Evolutionary conservation across 2,797 vertebrate species (phyloP).

Genomic region (Hydrocynus forskahlii): DNA sequence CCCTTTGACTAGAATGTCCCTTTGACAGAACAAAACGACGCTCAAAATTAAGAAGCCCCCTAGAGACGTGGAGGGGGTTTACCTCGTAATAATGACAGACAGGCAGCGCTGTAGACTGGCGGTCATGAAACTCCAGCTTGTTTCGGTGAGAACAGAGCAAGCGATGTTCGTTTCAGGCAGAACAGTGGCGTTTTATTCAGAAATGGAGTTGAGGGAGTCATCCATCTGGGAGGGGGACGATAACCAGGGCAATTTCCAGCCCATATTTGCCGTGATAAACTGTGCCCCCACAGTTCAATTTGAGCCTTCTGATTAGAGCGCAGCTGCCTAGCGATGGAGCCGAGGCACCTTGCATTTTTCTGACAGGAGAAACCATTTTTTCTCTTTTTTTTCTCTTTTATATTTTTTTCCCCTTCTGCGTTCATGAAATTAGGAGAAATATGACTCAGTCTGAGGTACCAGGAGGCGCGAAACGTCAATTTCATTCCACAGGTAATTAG

Average conservation of each 20-base stretch:
- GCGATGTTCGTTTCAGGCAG: conserved; percentile 50
- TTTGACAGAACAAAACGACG: not conserved
- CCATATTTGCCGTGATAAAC: conserved; percentile 70
- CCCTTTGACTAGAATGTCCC: too few species aligned
- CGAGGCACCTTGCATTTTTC: conserved; percentile 26
- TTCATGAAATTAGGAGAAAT: conserved; percentile 70
- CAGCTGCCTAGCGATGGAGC: conserved; percentile 67
- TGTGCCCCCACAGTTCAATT: conserved; percentile 59
- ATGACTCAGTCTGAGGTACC: conserved; percentile 59
- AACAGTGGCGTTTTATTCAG: conserved; percentile 55
- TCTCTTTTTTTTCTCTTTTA: conserved; percentile 56
- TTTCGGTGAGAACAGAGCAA: conserved; percentile 55
- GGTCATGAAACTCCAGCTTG: conserved; percentile 54
- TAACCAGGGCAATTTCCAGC: conserved; percentile 63
- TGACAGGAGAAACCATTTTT: conserved; percentile 59
- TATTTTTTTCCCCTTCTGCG: conserved; percentile 59
- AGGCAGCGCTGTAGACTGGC: conserved; percentile 29
- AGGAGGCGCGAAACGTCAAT: conserved; percentile 46
- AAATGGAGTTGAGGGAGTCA: conserved; percentile 64
- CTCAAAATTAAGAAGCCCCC: not conserved
- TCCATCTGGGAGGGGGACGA: conserved; percentile 62
- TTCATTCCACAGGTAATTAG: conserved; percentile 68
- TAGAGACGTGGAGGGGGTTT: not conserved
- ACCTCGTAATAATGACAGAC: not conserved
- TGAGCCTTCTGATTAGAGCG: conserved; percentile 40